These are phyloP conservation scores for Neodontobutis hainanensis DNA, from an alignment of 2,113 vertebrate genomes.

Conservation along the genomic window DNA sequence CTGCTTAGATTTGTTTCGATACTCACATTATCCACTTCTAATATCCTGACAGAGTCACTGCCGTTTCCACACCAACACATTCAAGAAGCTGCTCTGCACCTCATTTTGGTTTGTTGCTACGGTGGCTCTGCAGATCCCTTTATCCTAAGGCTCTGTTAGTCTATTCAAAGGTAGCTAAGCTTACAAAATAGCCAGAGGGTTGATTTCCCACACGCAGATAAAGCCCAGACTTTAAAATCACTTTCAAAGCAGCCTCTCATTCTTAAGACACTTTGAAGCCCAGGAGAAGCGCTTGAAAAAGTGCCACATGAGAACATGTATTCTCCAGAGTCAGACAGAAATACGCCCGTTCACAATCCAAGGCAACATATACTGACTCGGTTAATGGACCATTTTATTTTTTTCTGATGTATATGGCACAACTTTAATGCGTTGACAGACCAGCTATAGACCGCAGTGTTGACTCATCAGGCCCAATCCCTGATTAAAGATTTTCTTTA, in stretches of 20 bases:
- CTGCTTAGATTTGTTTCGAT: conserved; percentile 70
- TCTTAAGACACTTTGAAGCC: conserved; percentile 70
- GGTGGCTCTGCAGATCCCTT: conserved; percentile 58
- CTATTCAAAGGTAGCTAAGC: conserved; percentile 74
- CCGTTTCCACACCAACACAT: conserved; percentile 28
- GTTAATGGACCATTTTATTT: background rate
- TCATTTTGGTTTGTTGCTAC: conserved; percentile 50
- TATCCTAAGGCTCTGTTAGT: conserved; percentile 67
- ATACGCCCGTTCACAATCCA: conserved; percentile 8
- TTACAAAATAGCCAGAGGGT: conserved; percentile 71
- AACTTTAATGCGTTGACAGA: background rate
- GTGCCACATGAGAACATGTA: conserved; percentile 38
- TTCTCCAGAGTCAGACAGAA: conserved; percentile 37
- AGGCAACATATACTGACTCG: background rate
- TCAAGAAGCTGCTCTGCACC: conserved; percentile 37
- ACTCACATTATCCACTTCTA: conserved; percentile 65
- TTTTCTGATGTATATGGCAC: background rate
- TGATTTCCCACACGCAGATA: conserved; percentile 74
- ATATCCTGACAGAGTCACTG: conserved; percentile 60
- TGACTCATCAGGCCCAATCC: background rate
- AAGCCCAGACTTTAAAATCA: conserved; percentile 70
- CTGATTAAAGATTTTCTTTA: too few relatives aligned
- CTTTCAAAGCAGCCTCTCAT: conserved; percentile 70
- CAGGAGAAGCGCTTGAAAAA: conserved; percentile 50
- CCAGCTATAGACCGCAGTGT: background rate